phyloP scores from a whole-genome alignment of 2,113 vertebrate genomes.

The Gallinago media region DNA sequence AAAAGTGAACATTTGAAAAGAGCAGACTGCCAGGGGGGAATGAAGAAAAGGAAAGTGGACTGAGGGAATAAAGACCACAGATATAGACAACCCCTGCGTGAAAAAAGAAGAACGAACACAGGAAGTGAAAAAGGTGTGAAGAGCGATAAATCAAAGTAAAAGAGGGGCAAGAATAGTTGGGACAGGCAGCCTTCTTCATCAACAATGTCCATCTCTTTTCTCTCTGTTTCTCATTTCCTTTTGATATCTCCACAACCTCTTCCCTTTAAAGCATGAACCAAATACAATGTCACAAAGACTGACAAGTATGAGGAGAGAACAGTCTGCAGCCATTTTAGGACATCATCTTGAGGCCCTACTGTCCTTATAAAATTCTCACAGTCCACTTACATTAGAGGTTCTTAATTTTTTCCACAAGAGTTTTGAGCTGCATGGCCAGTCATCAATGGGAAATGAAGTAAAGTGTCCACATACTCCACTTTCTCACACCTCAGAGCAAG shows the following conservation, averaged over 20 bases:
- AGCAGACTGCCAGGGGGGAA: background rate
- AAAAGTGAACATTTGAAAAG: background rate
- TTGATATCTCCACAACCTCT: background rate
- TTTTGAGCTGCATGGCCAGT: background rate
- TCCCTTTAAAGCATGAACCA: background rate
- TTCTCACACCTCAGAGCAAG: background rate
- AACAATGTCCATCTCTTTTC: background rate
- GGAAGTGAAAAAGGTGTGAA: background rate
- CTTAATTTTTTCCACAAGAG: background rate
- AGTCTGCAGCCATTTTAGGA: background rate
- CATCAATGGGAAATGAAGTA: rapidly evolving
- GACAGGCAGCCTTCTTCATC: background rate
- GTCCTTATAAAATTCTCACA: background rate
- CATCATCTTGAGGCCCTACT: background rate
- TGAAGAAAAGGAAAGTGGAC: background rate
- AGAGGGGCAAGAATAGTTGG: background rate
- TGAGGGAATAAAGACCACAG: background rate
- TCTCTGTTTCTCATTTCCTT: background rate
- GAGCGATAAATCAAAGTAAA: background rate
- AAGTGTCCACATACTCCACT: background rate
- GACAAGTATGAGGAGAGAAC: background rate
- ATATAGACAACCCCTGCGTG: background rate
- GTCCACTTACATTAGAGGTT: background rate
- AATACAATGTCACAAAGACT: background rate
- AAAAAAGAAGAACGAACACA: background rate